phyloP scores from a whole-genome alignment of 2,797 vertebrate species.

The Artibeus lituratus region DNA sequence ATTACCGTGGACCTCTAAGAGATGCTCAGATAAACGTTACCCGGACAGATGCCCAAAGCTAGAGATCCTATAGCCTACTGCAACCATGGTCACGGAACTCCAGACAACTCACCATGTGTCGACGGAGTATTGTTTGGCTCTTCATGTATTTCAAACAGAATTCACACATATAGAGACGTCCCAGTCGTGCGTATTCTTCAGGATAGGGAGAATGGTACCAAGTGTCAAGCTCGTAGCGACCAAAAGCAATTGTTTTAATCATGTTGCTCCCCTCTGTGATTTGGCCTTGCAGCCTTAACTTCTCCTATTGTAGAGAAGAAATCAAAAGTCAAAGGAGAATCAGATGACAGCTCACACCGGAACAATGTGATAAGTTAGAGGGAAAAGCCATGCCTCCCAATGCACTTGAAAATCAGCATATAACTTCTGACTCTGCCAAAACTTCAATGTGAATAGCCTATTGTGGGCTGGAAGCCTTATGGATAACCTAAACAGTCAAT shows the following conservation, averaged over 20 bases:
- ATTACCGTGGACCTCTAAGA: neutral
- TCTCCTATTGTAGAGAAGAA: constrained; percentile 86
- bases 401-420: neutral
- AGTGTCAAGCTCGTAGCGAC: constrained; percentile 94
- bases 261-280: constrained; percentile 96
- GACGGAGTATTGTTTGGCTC: constrained; percentile 96
- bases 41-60: neutral
- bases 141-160: constrained; percentile 99
- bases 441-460: neutral
- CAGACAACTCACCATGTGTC: constrained; percentile 91
- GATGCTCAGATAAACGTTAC: neutral
- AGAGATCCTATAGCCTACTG: neutral
- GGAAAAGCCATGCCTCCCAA: too few relatives aligned
- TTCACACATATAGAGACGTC: constrained; percentile 97
- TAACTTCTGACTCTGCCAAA: neutral
- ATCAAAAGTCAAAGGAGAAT: neutral
- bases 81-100: neutral
- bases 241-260: constrained; percentile 96
- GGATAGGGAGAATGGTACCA: constrained; percentile 99
- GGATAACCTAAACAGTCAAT: neutral
- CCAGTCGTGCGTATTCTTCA: constrained; percentile 95
- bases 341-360: neutral
- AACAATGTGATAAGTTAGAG: neutral
- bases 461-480: neutral
- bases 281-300: constrained; percentile 93